phyloP scores from a whole-genome alignment of 1,140 invertebrate species.

The Drosophila baimaii region DNA sequence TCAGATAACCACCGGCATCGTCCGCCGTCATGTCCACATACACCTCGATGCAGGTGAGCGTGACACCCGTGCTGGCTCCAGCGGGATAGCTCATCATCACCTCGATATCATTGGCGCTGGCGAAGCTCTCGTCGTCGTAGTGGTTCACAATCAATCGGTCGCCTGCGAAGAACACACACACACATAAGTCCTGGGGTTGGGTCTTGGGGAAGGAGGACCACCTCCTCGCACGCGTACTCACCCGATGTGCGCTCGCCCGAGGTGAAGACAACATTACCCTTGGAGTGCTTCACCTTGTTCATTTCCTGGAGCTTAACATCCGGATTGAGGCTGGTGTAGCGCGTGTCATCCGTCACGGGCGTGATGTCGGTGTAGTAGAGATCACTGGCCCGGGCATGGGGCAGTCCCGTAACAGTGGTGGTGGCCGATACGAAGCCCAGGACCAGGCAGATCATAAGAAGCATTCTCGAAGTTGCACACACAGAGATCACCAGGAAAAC shows the following conservation, averaged over 20 bases:
- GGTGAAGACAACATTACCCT: constrained; percentile 73
- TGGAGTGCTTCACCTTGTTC: constrained; percentile 68
- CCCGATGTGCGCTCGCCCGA: constrained; percentile 62
- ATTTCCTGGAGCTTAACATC: constrained; percentile 36
- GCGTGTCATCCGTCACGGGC: constrained; percentile 60
- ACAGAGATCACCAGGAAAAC: constrained; percentile 16
- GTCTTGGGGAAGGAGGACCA: too few species aligned
- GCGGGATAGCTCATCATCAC: constrained; percentile 64
- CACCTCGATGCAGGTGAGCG: constrained; percentile 69
- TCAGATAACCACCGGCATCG: constrained; percentile 64
- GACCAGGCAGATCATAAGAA: constrained; percentile 3
- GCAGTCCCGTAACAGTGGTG: constrained; percentile 9
- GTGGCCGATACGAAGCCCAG: neutral
- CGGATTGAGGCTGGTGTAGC: constrained; percentile 53
- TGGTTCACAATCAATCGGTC: constrained; percentile 66
- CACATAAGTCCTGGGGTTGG: too few species aligned
- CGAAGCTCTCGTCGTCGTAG: constrained; percentile 67
- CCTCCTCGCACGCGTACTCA: too few species aligned
- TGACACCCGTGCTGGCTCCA: constrained; percentile 33
- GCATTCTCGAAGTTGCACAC: neutral
- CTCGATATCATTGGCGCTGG: constrained; percentile 62
- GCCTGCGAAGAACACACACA: constrained; percentile 56
- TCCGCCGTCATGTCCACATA: constrained; percentile 66
- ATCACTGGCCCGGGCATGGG: constrained; percentile 54
- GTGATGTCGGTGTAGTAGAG: constrained; percentile 62